phyloP scores from a whole-genome alignment of 1,140 invertebrate species.

The Lasioglossum albipes region DNA sequence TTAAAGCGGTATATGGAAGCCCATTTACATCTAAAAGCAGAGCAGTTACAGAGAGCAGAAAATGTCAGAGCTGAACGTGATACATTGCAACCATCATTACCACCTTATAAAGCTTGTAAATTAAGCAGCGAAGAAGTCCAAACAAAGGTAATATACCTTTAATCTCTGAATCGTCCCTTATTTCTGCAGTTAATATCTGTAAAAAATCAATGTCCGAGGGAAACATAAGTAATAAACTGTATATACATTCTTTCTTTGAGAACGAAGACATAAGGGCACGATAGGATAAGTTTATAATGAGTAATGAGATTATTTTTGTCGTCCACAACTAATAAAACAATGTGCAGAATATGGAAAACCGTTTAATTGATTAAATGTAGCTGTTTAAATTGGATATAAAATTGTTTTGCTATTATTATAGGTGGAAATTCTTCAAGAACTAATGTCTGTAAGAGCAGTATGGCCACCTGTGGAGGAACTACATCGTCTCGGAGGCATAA shows the following conservation, averaged over 20 bases:
- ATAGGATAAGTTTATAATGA: too few relatives aligned
- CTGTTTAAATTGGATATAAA: neutral
- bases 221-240: too few relatives aligned
- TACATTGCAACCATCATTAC: conserved; percentile 76
- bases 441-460: conserved; percentile 86
- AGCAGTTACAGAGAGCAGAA: conserved; percentile 86
- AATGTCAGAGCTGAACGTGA: conserved; percentile 76
- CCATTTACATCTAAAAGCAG: conserved; percentile 92
- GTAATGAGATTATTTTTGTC: too few relatives aligned
- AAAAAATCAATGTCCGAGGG: too few relatives aligned
- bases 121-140: conserved; percentile 87
- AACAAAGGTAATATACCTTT: conserved; percentile 81
- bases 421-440: conserved; percentile 89
- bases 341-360: neutral
- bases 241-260: too few relatives aligned
- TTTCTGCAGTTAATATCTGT: too few relatives aligned
- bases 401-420: conserved; percentile 11
- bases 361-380: neutral
- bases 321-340: too few relatives aligned
- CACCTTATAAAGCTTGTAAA: conserved; percentile 87
- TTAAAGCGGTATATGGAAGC: conserved; percentile 95
- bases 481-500: conserved; percentile 90
- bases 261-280: too few relatives aligned
- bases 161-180: too few relatives aligned
- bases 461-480: conserved; percentile 95